phyloP scores from a whole-genome alignment of 2,113 vertebrate species.

The Cyphomyrus discorhynchus region DNA sequence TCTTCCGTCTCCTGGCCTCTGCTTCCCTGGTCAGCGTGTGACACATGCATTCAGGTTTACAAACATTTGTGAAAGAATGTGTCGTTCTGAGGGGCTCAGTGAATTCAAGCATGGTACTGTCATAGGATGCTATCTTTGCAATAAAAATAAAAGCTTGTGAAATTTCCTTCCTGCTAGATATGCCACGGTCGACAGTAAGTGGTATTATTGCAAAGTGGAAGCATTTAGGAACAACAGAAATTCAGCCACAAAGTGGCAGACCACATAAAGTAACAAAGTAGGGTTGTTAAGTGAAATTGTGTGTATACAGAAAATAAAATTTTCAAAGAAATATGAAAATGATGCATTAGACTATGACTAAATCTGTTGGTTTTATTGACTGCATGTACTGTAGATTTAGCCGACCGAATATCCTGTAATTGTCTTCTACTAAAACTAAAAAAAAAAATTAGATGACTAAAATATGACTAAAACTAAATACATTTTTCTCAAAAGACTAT shows the following conservation, averaged over 20 bases:
- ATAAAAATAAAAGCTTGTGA: no score
- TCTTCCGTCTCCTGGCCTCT: no score
- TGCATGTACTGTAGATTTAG: not conserved
- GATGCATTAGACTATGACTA: not conserved
- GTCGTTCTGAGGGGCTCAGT: no score
- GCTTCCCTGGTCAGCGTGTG: no score
- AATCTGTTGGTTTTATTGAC: not conserved
- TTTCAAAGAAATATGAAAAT: not conserved
- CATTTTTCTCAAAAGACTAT: not conserved
- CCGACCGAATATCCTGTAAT: not conserved
- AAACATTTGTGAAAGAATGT: no score
- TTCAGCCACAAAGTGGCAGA: no score
- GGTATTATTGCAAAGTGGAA: not conserved
- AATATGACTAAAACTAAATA: not conserved
- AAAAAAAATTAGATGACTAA: not conserved
- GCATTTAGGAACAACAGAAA: not conserved
- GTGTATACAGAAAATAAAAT: not conserved
- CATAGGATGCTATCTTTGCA: no score
- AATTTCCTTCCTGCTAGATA: not conserved
- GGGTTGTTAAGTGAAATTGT: not conserved
- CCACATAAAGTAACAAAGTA: no score
- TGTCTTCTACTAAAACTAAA: not conserved
- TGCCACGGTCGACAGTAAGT: not conserved
- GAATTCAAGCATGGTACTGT: no score
- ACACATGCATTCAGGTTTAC: no score